Conservation (phyloP, 2,797 vertebrate species). For the Poeciliopsis paucimaculata region DNA sequence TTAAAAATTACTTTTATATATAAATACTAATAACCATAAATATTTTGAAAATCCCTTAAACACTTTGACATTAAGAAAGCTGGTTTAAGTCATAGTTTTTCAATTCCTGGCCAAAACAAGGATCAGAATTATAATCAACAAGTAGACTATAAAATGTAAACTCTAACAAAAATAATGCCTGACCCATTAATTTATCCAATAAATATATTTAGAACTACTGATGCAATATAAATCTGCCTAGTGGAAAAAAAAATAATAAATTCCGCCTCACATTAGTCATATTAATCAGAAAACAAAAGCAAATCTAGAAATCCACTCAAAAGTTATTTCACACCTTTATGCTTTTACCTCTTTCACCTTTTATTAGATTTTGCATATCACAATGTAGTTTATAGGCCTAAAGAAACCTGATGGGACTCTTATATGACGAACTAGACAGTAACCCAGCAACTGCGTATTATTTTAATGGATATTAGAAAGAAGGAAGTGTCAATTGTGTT, state of each 20-base stretch:
- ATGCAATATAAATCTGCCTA: background rate
- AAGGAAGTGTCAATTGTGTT: conserved; percentile 9
- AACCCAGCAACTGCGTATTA: conserved; percentile 10
- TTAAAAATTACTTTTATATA: background rate
- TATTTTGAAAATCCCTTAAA: background rate
- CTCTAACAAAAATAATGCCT: background rate
- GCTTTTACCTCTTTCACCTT: conserved; percentile 20
- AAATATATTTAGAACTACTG: background rate
- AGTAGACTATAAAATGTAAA: background rate
- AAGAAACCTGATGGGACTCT: conserved; percentile 24
- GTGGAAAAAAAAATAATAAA: background rate
- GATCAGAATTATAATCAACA: background rate
- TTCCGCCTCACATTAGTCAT: background rate
- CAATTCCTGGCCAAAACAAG: background rate
- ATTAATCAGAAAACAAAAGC: background rate
- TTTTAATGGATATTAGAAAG: conserved; percentile 22
- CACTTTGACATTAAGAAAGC: background rate
- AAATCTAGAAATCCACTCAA: background rate
- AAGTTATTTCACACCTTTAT: conserved; percentile 2
- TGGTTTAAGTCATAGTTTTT: background rate
- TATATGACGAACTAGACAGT: conserved; percentile 20
- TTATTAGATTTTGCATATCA: conserved; percentile 31
- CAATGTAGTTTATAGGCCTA: conserved; percentile 28
- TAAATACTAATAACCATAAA: background rate
- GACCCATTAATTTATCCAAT: background rate